phyloP scores from a whole-genome alignment of 1,140 invertebrate genomes.

The Zaprionus kolodkinae region DNA sequence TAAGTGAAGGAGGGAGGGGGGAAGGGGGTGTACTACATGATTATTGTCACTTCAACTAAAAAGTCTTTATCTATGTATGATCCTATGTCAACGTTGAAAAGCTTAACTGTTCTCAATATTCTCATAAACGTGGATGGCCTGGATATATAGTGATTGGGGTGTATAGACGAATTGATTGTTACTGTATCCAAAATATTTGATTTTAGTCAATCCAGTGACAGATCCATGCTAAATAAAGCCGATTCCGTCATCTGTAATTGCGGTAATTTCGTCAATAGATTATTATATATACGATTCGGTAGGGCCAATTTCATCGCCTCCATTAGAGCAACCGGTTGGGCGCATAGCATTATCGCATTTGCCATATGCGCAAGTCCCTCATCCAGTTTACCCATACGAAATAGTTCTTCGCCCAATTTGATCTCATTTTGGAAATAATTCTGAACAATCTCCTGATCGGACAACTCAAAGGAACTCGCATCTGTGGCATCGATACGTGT shows the following conservation, averaged over 20 bases:
- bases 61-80: too few relatives aligned
- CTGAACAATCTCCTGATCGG: constrained; percentile 25
- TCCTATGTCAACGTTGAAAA: too few relatives aligned
- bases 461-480: background rate
- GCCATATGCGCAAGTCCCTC: constrained; percentile 39
- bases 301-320: constrained; percentile 25
- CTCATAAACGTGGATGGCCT: background rate
- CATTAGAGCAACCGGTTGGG: constrained; percentile 25
- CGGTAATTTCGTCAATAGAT: constrained; percentile 27
- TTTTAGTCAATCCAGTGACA: constrained; percentile 1
- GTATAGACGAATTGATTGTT: background rate
- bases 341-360: constrained; percentile 41
- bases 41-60: too few relatives aligned
- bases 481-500: background rate
- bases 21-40: too few relatives aligned
- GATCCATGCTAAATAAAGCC: background rate
- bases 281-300: constrained; percentile 25
- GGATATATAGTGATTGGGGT: background rate
- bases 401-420: constrained; percentile 27
- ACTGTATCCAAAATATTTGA: background rate
- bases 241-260: background rate
- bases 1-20: too few relatives aligned
- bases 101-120: background rate
- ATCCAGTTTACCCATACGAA: constrained; percentile 24
- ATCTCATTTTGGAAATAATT: constrained; percentile 43